Evolutionary conservation across 2,888 invertebrate species (phyloP).

Genomic region (Adelphocoris suturalis): DNA sequence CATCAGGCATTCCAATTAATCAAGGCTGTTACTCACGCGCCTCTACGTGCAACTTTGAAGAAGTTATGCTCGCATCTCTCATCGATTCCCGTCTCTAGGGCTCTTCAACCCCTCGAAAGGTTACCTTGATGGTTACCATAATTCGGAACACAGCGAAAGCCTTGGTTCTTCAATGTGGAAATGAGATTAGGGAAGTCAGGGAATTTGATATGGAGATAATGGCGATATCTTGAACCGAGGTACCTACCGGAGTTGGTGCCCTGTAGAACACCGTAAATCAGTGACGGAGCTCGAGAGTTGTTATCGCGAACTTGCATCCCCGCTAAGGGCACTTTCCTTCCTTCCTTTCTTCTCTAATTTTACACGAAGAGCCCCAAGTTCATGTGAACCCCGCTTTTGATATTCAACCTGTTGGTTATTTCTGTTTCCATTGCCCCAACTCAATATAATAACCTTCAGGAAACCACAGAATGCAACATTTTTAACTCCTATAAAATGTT

Average conservation of each 20-base stretch:
- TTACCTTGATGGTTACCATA: neutral
- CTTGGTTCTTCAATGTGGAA: neutral
- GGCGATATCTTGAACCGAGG: neutral
- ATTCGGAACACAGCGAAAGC: neutral
- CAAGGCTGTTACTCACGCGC: neutral
- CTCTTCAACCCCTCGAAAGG: neutral
- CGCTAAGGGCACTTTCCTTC: conserved; percentile 14
- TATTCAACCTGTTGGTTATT: neutral
- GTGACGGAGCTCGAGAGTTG: neutral
- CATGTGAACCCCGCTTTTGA: neutral
- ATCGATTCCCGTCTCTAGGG: neutral
- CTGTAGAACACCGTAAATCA: neutral
- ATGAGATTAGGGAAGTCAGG: neutral
- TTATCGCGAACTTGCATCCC: conserved; percentile 17
- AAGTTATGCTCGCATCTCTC: neutral
- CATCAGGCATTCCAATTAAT: conserved; percentile 30
- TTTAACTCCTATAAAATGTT: no score
- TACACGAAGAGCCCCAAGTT: neutral
- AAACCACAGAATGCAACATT: no score
- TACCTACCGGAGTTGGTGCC: neutral
- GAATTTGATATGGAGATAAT: conserved; percentile 36
- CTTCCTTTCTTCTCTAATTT: conserved; percentile 38
- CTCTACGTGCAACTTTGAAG: conserved; percentile 1
- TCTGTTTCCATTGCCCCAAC: neutral
- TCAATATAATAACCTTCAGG: no score